Percentiles rank a stretch among this genome's conserved stretches.
Conservation (phyloP, 2,113 vertebrate species). For the Rhineura floridana region DNA sequence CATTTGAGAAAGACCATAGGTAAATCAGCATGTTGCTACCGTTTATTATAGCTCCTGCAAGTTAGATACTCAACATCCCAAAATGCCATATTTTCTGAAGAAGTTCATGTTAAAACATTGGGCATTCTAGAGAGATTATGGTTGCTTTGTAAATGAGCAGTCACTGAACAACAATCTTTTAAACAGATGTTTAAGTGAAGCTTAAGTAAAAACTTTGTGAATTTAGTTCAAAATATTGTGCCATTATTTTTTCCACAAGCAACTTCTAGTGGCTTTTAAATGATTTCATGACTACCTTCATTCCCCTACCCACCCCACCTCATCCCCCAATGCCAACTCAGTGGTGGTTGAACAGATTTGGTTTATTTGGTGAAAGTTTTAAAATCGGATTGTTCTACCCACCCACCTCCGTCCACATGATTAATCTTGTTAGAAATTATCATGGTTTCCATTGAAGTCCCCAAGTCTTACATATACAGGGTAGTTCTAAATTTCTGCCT, state of each 20-base stretch:
- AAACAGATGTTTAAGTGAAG: neutral
- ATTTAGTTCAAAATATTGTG: neutral
- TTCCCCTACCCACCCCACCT: neutral
- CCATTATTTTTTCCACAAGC: neutral
- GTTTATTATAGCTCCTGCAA: neutral
- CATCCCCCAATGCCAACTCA: neutral
- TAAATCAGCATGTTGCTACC: neutral
- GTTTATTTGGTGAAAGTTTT: neutral
- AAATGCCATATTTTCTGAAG: neutral
- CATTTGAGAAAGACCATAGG: neutral
- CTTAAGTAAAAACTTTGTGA: neutral
- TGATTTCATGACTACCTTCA: neutral
- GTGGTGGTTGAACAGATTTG: neutral
- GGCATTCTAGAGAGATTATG: neutral
- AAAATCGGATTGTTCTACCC: neutral
- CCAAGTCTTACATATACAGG: neutral
- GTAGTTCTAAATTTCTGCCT: neutral
- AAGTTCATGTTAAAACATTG: neutral
- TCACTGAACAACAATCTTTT: neutral
- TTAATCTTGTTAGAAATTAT: neutral
- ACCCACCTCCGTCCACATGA: no score
- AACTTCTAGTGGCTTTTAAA: neutral
- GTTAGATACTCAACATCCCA: neutral
- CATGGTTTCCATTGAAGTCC: neutral
- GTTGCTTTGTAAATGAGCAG: neutral